A percentile compares a stretch with the other conserved stretches of the same genome.
phyloP scores from a whole-genome alignment of 1,140 invertebrate genomes.

The Drosophila repleta region DNA sequence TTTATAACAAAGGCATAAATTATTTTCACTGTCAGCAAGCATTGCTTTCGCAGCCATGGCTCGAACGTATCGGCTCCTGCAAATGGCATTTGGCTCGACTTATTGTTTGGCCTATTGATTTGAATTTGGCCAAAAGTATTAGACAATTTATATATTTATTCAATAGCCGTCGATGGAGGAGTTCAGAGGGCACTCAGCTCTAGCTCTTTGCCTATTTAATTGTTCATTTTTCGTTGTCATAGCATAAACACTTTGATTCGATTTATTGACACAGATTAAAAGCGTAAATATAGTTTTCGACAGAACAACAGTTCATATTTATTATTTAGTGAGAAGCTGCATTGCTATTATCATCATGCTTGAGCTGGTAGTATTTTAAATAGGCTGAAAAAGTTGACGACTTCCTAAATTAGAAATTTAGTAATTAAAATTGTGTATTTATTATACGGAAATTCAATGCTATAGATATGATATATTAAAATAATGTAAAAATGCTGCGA shows the following conservation, averaged over 20 bases:
- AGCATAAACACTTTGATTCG: slow-evolving; percentile 21
- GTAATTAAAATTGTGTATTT: no score
- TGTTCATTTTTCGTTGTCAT: slow-evolving; percentile 34
- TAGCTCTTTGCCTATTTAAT: slow-evolving; percentile 25
- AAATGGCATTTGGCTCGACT: slow-evolving; percentile 57
- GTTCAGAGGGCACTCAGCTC: neutral
- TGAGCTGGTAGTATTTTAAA: no score
- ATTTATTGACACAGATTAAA: slow-evolving; percentile 39
- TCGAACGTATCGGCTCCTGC: slow-evolving; percentile 28
- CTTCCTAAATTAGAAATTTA: no score
- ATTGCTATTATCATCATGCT: no score
- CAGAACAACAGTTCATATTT: slow-evolving; percentile 6
- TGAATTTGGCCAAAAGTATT: slow-evolving; percentile 67
- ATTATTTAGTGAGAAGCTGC: slow-evolving; percentile 18
- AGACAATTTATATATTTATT: slow-evolving; percentile 58
- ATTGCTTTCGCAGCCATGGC: slow-evolving; percentile 54
- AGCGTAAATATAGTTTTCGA: slow-evolving; percentile 7
- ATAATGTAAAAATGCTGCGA: no score
- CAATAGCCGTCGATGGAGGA: neutral
- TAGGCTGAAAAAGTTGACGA: neutral
- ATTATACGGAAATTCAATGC: no score
- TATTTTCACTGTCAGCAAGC: slow-evolving; percentile 80
- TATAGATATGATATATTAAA: no score
- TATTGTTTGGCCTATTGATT: slow-evolving; percentile 81
- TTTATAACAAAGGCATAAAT: slow-evolving; percentile 80